Percentiles rank a stretch among this genome's conserved stretches.
Evolutionary conservation across 2,888 invertebrate species (phyloP).

Genomic region (Melanophora roralis): DNA sequence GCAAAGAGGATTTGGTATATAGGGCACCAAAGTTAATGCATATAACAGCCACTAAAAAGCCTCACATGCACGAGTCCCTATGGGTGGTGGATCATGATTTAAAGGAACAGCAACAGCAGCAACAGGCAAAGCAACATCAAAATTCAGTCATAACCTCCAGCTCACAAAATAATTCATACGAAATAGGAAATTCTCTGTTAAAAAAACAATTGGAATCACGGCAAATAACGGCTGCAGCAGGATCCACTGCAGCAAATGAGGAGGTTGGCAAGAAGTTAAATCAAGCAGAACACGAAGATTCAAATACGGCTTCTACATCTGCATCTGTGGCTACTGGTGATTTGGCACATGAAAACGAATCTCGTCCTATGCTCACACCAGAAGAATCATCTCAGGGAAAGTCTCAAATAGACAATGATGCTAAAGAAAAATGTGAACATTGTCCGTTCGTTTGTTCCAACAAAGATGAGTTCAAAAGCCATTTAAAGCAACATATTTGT

Average conservation of each 20-base stretch:
- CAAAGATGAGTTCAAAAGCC: slow-evolving; percentile 85
- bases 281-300: slow-evolving; percentile 65
- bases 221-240: slow-evolving; percentile 24
- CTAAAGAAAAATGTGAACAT: slow-evolving; percentile 80
- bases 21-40: slow-evolving; percentile 81
- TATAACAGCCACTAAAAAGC: slow-evolving; percentile 68
- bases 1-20: slow-evolving; percentile 81
- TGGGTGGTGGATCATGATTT: slow-evolving; percentile 75
- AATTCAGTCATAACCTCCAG: slow-evolving; percentile 62
- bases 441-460: slow-evolving; percentile 89
- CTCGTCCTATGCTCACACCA: slow-evolving; percentile 3
- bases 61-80: slow-evolving; percentile 69
- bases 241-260: slow-evolving; percentile 31
- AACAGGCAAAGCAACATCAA: slow-evolving; percentile 51
- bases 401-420: background rate
- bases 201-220: slow-evolving; percentile 75
- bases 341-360: slow-evolving; percentile 70
- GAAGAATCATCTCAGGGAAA: background rate
- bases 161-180: slow-evolving; percentile 62
- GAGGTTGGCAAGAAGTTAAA: background rate
- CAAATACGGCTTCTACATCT: slow-evolving; percentile 70
- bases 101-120: slow-evolving; percentile 65
- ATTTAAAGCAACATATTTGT: slow-evolving; percentile 85
- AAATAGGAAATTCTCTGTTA: slow-evolving; percentile 71
- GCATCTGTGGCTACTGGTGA: slow-evolving; percentile 73